Conservation (phyloP, 2,888 invertebrate species). For the Drosophila cognata region DNA sequence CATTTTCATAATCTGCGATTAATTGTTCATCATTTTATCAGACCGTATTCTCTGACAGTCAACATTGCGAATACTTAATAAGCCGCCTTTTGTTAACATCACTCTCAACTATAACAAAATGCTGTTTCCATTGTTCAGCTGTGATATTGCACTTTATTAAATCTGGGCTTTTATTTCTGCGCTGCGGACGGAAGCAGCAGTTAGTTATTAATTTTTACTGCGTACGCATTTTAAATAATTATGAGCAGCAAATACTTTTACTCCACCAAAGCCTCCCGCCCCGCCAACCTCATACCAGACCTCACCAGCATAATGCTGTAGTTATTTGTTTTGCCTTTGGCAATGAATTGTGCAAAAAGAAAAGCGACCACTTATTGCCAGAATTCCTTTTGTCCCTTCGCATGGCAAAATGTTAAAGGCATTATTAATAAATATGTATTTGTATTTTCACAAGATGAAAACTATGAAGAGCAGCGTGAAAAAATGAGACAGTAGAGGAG, state of each 20-base stretch:
- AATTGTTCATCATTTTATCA: slow-evolving; percentile 28
- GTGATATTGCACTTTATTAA: slow-evolving; percentile 66
- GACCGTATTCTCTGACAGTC: background rate
- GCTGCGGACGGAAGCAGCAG: slow-evolving; percentile 44
- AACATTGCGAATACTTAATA: slow-evolving; percentile 48
- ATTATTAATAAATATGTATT: slow-evolving; percentile 53
- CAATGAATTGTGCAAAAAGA: slow-evolving; percentile 66
- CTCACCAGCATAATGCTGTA: slow-evolving; percentile 13
- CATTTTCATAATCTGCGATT: slow-evolving; percentile 37
- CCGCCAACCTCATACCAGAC: slow-evolving; percentile 6
- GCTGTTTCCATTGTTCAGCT: slow-evolving; percentile 40
- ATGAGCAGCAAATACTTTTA: slow-evolving; percentile 57
- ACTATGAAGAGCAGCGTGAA: background rate
- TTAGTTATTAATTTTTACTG: slow-evolving; percentile 78
- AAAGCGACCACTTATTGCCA: slow-evolving; percentile 68
- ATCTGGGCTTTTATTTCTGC: slow-evolving; percentile 55
- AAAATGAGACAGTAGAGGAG: background rate
- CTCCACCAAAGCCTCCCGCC: background rate
- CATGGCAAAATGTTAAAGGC: slow-evolving; percentile 48
- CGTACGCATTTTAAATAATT: slow-evolving; percentile 73
- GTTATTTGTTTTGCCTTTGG: slow-evolving; percentile 77
- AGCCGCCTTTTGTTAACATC: slow-evolving; percentile 36
- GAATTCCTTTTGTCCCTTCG: slow-evolving; percentile 46
- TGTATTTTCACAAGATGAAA: slow-evolving; percentile 10
- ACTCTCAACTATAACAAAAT: slow-evolving; percentile 38